phyloP scores from a whole-genome alignment of 2,888 invertebrate species.

The Chouioia cunea region DNA sequence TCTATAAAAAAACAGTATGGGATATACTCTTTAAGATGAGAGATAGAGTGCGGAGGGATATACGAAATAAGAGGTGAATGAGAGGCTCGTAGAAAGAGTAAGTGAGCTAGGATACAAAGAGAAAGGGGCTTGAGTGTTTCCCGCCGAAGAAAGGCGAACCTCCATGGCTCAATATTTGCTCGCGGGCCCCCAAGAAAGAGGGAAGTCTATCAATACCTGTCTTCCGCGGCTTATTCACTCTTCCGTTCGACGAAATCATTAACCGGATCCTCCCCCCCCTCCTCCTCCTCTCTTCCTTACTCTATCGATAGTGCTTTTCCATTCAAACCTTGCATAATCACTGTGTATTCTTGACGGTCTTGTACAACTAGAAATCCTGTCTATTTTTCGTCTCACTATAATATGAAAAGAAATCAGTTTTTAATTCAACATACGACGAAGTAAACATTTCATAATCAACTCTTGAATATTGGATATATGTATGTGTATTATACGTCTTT shows the following conservation, averaged over 20 bases:
- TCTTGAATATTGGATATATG: no score
- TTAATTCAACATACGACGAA: no score
- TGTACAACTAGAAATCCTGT: not conserved
- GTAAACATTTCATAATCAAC: no score
- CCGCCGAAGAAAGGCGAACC: slow-evolving; percentile 36
- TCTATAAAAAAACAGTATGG: slow-evolving; percentile 3
- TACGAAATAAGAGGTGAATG: slow-evolving; percentile 2
- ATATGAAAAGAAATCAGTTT: not conserved
- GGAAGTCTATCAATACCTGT: slow-evolving; percentile 65
- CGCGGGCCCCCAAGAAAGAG: slow-evolving; percentile 23
- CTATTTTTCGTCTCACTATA: not conserved
- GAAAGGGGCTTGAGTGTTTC: slow-evolving; percentile 40
- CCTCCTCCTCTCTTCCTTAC: slow-evolving; percentile 18
- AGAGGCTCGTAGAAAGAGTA: slow-evolving; percentile 3
- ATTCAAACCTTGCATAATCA: slow-evolving; percentile 38
- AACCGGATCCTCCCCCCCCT: slow-evolving; percentile 47
- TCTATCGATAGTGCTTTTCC: not conserved
- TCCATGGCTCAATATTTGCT: slow-evolving; percentile 45
- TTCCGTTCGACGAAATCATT: slow-evolving; percentile 53
- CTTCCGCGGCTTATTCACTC: slow-evolving; percentile 56
- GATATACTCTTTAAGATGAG: no score
- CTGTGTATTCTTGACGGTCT: slow-evolving; percentile 27
- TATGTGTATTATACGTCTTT: no score
- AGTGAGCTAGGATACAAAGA: slow-evolving; percentile 15
- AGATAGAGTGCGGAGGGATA: not conserved